A percentile compares a stretch with the other conserved stretches of the same genome.
Evolutionary conservation across 92 coral and sea anemone genomes (phyloP).

Genomic region (Porites evermanni): DNA sequence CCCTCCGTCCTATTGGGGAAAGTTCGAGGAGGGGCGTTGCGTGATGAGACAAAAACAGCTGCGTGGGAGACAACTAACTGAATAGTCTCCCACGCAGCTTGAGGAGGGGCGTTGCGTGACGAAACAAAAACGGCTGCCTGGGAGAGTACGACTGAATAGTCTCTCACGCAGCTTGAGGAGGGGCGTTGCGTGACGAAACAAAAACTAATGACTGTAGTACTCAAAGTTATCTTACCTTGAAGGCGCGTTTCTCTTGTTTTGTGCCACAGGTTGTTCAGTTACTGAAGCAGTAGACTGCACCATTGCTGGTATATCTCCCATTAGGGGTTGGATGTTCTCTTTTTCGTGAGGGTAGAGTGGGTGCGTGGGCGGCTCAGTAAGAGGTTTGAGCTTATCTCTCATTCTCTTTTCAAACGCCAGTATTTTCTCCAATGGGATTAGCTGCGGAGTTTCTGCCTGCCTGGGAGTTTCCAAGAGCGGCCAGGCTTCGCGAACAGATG

Average conservation of each 20-base stretch:
- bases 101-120: no score
- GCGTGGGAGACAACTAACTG: no score
- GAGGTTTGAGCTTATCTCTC: conserved; percentile 30
- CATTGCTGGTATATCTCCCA: neutral
- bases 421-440: conserved; percentile 68
- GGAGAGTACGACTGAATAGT: no score
- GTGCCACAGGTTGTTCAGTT: neutral
- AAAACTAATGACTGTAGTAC: neutral
- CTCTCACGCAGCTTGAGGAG: no score
- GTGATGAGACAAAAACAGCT: no score
- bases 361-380: conserved; percentile 4
- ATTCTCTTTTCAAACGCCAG: conserved; percentile 70
- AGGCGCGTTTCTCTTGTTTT: conserved; percentile 43
- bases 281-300: neutral
- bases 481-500: conserved; percentile 43
- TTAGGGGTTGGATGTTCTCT: conserved; percentile 59
- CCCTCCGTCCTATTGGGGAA: no score
- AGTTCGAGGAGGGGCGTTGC: no score
- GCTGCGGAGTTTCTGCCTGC: conserved; percentile 49
- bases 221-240: conserved; percentile 25
- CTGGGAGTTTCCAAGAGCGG: conserved; percentile 70
- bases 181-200: no score
- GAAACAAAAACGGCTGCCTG: no score
- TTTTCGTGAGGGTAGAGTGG: conserved; percentile 45
- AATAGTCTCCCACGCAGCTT: no score